These are phyloP conservation scores for Apotomis turbidana DNA, from an alignment of 2,888 invertebrate genomes.

Conservation along the genomic window DNA sequence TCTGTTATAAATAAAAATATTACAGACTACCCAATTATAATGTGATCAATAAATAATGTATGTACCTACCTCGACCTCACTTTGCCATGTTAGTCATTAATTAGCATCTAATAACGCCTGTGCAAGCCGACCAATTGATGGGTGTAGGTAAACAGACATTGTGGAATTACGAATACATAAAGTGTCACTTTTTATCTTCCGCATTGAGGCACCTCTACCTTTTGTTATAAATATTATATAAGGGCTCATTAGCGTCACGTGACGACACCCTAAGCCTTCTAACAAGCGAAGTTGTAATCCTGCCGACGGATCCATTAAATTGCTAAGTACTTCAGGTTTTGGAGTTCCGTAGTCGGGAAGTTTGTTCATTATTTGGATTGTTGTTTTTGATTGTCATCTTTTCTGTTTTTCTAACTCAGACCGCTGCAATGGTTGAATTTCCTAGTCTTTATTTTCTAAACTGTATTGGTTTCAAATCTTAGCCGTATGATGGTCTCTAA, in stretches of 20 bases:
- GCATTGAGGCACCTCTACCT: slow-evolving; percentile 5
- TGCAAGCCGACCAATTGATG: too few relatives aligned
- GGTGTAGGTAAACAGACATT: too few relatives aligned
- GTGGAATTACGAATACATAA: not conserved
- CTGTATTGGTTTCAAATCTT: too few relatives aligned
- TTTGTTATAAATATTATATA: slow-evolving; percentile 37
- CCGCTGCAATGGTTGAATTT: not conserved
- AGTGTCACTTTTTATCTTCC: not conserved
- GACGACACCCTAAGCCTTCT: slow-evolving; percentile 47
- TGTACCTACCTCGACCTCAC: too few relatives aligned
- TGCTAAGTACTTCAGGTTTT: slow-evolving; percentile 23
- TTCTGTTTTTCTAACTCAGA: not conserved
- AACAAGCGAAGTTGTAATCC: slow-evolving; percentile 54
- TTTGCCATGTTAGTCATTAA: too few relatives aligned
- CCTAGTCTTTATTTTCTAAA: too few relatives aligned
- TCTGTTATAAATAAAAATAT: too few relatives aligned
- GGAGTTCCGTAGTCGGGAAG: not conserved
- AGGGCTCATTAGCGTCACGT: slow-evolving; percentile 35
- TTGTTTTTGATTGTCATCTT: not conserved
- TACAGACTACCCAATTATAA: too few relatives aligned
- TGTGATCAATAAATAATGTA: too few relatives aligned
- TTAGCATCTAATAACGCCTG: too few relatives aligned
- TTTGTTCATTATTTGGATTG: not conserved
- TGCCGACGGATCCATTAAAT: slow-evolving; percentile 37
- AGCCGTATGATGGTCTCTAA: too few relatives aligned